Conservation (phyloP, 2,113 vertebrate species). For the Junco hyemalis region DNA sequence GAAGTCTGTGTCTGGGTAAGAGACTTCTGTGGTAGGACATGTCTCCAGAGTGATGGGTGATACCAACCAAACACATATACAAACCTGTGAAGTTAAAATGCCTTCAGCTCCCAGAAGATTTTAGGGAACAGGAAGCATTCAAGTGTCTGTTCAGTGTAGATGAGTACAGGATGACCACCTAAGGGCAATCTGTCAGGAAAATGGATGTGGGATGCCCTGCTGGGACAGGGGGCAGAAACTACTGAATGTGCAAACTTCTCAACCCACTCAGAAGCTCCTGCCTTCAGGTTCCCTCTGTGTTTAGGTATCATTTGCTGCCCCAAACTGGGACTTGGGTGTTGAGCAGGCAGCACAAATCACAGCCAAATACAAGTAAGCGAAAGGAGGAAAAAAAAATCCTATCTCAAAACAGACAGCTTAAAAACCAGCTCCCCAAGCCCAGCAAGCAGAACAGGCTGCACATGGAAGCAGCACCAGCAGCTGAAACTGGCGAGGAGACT, state of each 20-base stretch:
- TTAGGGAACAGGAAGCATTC: background rate
- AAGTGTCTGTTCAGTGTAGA: background rate
- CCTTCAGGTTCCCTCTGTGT: background rate
- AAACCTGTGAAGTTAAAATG: background rate
- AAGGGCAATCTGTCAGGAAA: background rate
- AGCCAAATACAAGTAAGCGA: background rate
- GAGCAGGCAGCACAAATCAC: background rate
- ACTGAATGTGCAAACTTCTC: background rate
- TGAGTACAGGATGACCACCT: background rate
- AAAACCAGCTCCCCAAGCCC: background rate
- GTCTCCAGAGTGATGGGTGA: background rate
- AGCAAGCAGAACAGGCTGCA: background rate
- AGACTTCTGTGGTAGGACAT: background rate
- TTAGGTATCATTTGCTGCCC: background rate
- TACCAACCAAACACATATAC: background rate
- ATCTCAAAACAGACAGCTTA: background rate
- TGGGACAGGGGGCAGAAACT: background rate
- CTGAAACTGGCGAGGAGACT: constrained; percentile 16
- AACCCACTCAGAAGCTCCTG: background rate
- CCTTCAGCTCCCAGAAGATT: background rate
- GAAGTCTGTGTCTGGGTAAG: fast-evolving
- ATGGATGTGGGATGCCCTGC: background rate
- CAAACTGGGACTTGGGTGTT: background rate
- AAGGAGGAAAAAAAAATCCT: background rate
- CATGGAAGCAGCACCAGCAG: constrained; percentile 25